Evolutionary conservation across 2,797 vertebrate species (phyloP).

Genomic region (Sphenopsis melanotis): DNA sequence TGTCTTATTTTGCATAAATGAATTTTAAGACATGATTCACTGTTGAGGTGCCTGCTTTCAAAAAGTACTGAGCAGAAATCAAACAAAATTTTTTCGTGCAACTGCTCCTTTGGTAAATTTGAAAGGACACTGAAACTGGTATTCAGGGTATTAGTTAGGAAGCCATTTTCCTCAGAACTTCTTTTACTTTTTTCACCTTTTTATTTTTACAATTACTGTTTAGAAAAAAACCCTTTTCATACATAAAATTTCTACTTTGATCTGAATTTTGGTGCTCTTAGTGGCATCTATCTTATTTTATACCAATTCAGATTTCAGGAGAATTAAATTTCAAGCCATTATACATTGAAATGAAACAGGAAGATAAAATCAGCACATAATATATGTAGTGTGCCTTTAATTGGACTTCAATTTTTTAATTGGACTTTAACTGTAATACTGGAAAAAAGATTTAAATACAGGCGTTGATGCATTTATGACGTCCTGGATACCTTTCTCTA

Average conservation of each 20-base stretch:
- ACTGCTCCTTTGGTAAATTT: slow-evolving; percentile 20
- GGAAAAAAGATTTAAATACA: background rate
- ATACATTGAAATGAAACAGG: background rate
- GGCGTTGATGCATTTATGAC: background rate
- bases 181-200: background rate
- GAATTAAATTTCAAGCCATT: background rate
- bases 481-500: background rate
- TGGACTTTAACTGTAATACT: background rate
- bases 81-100: slow-evolving; percentile 31
- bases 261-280: background rate
- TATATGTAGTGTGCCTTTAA: background rate
- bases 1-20: background rate
- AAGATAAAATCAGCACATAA: background rate
- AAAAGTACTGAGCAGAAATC: background rate
- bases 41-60: background rate
- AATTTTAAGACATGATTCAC: background rate
- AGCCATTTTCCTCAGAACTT: slow-evolving; percentile 11
- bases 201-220: background rate
- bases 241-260: background rate
- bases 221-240: background rate
- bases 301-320: background rate
- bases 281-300: background rate
- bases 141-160: slow-evolving; percentile 21
- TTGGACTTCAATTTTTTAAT: background rate
- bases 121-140: slow-evolving; percentile 9